A percentile compares a stretch with the other conserved stretches of the same genome.
Conservation (phyloP, 2,797 vertebrate species). For the Erpetoichthys calabaricus region DNA sequence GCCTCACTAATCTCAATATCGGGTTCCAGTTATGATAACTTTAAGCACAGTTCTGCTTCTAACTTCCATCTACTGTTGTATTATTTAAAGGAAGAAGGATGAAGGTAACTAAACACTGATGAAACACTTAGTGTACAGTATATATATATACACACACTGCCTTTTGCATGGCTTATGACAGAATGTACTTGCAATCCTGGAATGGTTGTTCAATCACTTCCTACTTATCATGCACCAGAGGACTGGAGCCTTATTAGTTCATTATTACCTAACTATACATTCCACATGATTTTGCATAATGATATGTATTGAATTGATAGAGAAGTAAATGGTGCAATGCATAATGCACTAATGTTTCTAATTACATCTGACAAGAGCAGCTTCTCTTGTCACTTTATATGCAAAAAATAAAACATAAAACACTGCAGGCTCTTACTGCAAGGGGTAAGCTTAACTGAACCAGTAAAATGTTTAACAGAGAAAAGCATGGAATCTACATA, state of each 20-base stretch:
- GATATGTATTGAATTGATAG: constrained; percentile 3
- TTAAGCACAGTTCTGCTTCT: too few relatives aligned
- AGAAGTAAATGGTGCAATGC: constrained; percentile 1
- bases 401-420: constrained; percentile 16
- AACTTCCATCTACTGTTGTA: too few relatives aligned
- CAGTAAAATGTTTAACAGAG: constrained; percentile 2
- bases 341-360: neutral
- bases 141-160: too few relatives aligned
- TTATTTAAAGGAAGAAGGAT: too few relatives aligned
- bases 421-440: constrained; percentile 11
- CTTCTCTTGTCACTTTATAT: constrained; percentile 7
- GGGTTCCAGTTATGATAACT: too few relatives aligned
- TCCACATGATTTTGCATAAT: neutral
- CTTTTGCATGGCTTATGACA: too few relatives aligned
- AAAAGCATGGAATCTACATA: neutral
- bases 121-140: too few relatives aligned
- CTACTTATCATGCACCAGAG: too few relatives aligned
- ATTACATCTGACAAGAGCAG: constrained; percentile 7
- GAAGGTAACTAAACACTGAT: too few relatives aligned
- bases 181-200: too few relatives aligned
- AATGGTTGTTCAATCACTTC: too few relatives aligned
- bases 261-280: neutral
- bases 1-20: too few relatives aligned
- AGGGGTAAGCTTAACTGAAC: constrained; percentile 2
- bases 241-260: neutral